phyloP scores from a whole-genome alignment of 2,113 vertebrate species.

The Spheniscus mendiculus region DNA sequence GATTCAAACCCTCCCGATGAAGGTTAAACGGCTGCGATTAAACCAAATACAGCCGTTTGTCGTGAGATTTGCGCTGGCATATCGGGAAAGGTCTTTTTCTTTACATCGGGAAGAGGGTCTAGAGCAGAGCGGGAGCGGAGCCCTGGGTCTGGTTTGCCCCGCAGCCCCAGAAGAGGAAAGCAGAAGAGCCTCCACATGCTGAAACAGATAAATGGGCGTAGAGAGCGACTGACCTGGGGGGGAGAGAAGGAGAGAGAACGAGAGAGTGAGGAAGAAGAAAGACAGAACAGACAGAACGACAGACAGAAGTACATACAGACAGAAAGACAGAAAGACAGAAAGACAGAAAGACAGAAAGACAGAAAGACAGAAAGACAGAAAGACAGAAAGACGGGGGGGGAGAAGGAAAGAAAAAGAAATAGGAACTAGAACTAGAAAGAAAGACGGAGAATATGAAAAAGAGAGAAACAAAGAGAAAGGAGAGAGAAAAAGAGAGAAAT shows the following conservation, averaged over 20 bases:
- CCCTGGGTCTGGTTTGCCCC: background rate
- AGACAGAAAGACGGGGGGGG: too few relatives aligned
- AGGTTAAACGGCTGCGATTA: background rate
- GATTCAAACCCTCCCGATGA: rapidly evolving
- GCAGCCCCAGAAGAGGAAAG: background rate
- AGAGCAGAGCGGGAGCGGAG: background rate
- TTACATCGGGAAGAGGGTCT: background rate
- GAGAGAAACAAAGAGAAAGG: background rate
- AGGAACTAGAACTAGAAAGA: background rate
- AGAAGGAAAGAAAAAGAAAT: background rate
- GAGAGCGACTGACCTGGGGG: too few relatives aligned
- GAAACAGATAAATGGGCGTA: background rate
- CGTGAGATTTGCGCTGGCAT: background rate
- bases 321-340: background rate
- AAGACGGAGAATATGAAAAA: background rate
- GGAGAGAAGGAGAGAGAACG: background rate
- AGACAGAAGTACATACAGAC: background rate
- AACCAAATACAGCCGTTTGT: rapidly evolving
- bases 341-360: too few relatives aligned
- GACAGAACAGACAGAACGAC: background rate
- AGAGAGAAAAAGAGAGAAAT: background rate
- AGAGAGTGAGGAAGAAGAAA: background rate
- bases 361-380: background rate
- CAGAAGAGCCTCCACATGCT: background rate
- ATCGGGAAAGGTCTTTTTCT: background rate